Conservation (phyloP, 2,113 vertebrate species). For the Poicephalus gulielmi region DNA sequence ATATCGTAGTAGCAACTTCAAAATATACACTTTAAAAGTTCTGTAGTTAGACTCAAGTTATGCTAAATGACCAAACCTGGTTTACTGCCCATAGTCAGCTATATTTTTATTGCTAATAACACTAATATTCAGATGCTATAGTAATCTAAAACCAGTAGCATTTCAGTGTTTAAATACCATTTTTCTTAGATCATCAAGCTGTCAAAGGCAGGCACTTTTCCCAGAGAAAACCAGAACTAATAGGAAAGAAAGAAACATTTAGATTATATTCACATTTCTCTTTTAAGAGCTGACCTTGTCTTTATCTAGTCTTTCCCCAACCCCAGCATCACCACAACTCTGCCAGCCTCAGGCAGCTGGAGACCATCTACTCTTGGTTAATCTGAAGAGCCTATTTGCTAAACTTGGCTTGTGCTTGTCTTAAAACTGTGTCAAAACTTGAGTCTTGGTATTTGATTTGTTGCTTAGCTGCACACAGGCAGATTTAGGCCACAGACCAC, state of each 20-base stretch:
- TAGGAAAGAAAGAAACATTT: not conserved
- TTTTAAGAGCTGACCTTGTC: not conserved
- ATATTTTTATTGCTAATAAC: not conserved
- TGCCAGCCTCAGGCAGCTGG: not conserved
- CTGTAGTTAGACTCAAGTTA: not conserved
- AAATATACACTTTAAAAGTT: not conserved
- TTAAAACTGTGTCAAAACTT: not conserved
- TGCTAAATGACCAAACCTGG: not conserved
- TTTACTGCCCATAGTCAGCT: not conserved
- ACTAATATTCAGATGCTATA: not conserved
- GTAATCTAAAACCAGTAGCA: not conserved
- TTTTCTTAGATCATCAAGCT: not conserved
- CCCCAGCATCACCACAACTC: not conserved
- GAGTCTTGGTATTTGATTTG: not conserved
- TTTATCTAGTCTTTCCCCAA: not conserved
- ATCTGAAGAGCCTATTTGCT: not conserved
- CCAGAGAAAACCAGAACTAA: not conserved
- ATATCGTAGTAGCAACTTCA: not conserved
- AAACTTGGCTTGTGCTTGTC: not conserved
- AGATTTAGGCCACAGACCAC: not conserved
- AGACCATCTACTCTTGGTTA: not conserved
- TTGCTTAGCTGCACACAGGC: not conserved
- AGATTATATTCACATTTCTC: not conserved
- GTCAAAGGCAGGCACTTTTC: not conserved
- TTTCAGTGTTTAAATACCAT: not conserved